phyloP scores from a whole-genome alignment of 2,797 vertebrate species.

The Sebastes umbrosus region DNA sequence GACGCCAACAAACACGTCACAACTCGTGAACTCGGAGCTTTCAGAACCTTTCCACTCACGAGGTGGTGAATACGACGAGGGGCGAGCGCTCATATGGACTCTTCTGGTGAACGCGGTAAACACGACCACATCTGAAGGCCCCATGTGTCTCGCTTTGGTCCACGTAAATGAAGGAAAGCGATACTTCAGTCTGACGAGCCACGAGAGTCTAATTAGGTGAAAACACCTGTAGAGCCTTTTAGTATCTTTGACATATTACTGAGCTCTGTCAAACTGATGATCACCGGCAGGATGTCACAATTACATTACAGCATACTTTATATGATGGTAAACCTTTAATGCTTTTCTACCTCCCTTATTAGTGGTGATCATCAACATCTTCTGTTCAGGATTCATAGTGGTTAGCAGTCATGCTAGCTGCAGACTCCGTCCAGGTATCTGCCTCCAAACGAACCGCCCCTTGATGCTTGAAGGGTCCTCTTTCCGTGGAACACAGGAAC shows the following conservation, averaged over 20 bases:
- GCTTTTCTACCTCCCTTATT: background rate
- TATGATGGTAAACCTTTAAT: background rate
- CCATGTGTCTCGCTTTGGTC: background rate
- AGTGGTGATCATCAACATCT: background rate
- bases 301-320: background rate
- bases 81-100: no score
- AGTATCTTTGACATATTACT: background rate
- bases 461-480: constrained; percentile 80
- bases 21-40: no score
- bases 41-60: no score
- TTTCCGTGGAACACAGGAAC: constrained; percentile 73
- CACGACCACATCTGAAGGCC: background rate
- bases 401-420: constrained; percentile 33
- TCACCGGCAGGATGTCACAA: background rate
- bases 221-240: background rate
- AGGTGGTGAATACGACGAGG: no score
- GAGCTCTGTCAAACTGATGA: background rate
- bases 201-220: background rate
- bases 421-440: constrained; percentile 46
- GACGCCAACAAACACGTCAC: no score
- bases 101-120: no score
- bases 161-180: background rate
- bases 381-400: background rate
- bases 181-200: background rate
- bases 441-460: constrained; percentile 57